Base-by-base conservation (phyloP, 2,113 vertebrate species). In the Barbus barbus region DNA sequence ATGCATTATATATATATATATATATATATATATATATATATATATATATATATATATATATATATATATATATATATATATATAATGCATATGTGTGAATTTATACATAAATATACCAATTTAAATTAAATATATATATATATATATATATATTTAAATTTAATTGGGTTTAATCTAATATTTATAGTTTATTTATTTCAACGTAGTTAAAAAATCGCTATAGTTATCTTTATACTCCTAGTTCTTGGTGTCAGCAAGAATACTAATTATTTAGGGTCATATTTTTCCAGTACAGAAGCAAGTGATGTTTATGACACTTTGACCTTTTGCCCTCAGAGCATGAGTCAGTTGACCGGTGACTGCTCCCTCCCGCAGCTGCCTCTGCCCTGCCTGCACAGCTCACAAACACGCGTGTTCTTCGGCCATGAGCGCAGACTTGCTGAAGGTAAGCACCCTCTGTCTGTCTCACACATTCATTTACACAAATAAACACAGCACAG, bases 391-490 rank as follows among this genome's bases (percentile, higher is more conserved):
- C 96, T 99, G 91, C 95, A 96, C 86, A 97, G 95, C 87, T 93
- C 96, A 77, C 95, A 95, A 84, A 99, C 97, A 0, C 93, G 98
- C 1, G 95, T 99, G 83, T 99, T 98, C 93, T 99, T 99, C 60
- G 98, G 98, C 60, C 97, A 97, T 13, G 96, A 99, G 85, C 94
- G 96, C 86, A 93, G 96, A 88, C 97, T 96, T 48, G 96, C 98
- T 76, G 96, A 99, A 92, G 98, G 98, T 98, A 91, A 78, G 41
- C 18, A 16, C 1, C 18, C 8, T 38, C 9, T 46, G n/a, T 31
- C 20, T 69, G 12, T n/a, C n/a, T 31, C 22, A 41, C 72, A 3
- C 33, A 11, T 3, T 36, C 44, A 36, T 33, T 28, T 9, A 51
- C 58, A 76, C 56, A 75, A 18, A 3, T n/a, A 71, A n/a, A n/a